Evolutionary conservation across 2,113 vertebrate genomes (phyloP).

Genomic region (Xerus inauris): DNA sequence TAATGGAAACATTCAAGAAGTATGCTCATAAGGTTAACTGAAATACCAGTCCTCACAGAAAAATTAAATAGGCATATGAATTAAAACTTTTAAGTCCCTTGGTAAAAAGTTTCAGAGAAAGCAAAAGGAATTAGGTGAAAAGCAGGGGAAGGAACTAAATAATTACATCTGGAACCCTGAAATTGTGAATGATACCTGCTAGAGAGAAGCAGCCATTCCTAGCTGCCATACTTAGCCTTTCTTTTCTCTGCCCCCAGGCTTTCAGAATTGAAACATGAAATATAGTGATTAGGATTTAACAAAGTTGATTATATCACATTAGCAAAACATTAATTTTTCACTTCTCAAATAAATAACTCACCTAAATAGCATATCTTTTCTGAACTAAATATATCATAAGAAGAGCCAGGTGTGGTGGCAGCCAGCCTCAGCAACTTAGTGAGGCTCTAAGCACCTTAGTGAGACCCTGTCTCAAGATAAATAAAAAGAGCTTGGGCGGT

Average conservation of each 20-base stretch:
- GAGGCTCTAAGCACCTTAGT: too few relatives aligned
- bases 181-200: neutral
- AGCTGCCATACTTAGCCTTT: neutral
- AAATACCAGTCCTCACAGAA: conserved; percentile 10
- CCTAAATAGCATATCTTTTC: neutral
- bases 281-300: neutral
- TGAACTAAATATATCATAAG: neutral
- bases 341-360: neutral
- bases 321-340: neutral
- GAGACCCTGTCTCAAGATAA: too few relatives aligned
- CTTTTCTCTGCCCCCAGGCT: neutral
- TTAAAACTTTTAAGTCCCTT: neutral
- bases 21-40: conserved; percentile 60
- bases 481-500: too few relatives aligned
- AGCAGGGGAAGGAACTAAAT: neutral
- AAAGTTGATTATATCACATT: neutral
- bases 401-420: too few relatives aligned
- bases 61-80: neutral
- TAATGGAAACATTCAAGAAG: conserved; percentile 76
- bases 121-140: neutral
- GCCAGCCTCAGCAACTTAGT: too few relatives aligned
- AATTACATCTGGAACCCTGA: neutral
- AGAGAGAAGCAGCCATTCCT: neutral
- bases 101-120: neutral
- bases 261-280: neutral